These are phyloP conservation scores for Proterorhinus semilunaris DNA, from an alignment of 2,113 vertebrate species.

Conservation along the genomic window DNA sequence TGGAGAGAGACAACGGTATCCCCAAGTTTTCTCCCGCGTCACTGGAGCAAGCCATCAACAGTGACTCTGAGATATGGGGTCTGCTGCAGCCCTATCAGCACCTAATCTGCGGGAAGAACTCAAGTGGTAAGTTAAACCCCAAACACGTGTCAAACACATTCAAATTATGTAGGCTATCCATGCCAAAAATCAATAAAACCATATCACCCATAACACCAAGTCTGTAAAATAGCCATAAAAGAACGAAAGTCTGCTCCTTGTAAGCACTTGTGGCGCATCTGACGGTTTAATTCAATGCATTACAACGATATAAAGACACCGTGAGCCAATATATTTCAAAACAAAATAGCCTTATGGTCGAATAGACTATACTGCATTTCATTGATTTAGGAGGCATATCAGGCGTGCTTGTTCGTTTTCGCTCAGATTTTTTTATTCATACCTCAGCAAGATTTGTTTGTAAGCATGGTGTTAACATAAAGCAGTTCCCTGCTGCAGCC, in stretches of 20 bases:
- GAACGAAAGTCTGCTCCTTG: too few species aligned
- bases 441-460: neutral
- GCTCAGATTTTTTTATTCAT: neutral
- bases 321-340: too few species aligned
- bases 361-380: too few species aligned
- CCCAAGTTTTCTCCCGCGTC: slow-evolving; percentile 74
- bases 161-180: neutral
- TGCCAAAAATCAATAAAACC: neutral
- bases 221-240: too few species aligned
- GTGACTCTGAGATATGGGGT: slow-evolving; percentile 81
- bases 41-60: slow-evolving; percentile 76
- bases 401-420: neutral
- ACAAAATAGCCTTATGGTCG: too few species aligned
- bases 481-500: neutral
- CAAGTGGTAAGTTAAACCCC: slow-evolving; percentile 71
- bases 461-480: neutral
- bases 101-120: slow-evolving; percentile 81
- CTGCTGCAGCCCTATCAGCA: slow-evolving; percentile 81
- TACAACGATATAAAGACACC: too few species aligned
- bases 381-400: too few species aligned
- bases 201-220: neutral
- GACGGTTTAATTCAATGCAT: too few species aligned
- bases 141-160: neutral
- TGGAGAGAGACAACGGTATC: slow-evolving; percentile 74
- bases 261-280: too few species aligned